These are phyloP conservation scores for Protophormia terraenovae DNA, from an alignment of 2,888 invertebrate species.

Conservation along the genomic window DNA sequence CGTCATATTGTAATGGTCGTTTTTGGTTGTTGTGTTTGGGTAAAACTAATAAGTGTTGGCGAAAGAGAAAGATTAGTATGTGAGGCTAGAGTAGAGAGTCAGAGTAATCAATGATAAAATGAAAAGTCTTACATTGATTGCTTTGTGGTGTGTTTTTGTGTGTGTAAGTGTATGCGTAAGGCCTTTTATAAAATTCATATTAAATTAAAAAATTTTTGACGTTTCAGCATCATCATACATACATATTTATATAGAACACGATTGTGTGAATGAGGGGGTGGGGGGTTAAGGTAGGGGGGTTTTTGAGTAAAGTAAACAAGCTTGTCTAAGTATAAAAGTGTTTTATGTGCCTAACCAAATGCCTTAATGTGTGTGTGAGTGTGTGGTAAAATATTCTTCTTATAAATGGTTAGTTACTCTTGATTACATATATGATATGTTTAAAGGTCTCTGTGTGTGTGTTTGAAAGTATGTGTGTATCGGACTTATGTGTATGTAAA, in stretches of 20 bases:
- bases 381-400: slow-evolving; percentile 25
- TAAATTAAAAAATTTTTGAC: slow-evolving; percentile 63
- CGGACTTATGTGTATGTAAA: slow-evolving; percentile 31
- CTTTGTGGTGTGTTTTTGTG: slow-evolving; percentile 49
- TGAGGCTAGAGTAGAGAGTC: neutral
- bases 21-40: neutral
- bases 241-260: too few species aligned
- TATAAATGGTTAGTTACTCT: slow-evolving; percentile 56
- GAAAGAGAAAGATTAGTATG: neutral
- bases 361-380: too few species aligned
- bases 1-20: slow-evolving; percentile 34
- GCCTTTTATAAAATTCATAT: slow-evolving; percentile 65
- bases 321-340: slow-evolving; percentile 25
- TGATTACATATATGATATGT: slow-evolving; percentile 36
- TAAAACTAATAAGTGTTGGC: neutral
- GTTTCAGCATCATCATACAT: slow-evolving; percentile 23
- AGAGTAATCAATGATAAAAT: slow-evolving; percentile 23
- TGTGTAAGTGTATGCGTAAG: slow-evolving; percentile 33
- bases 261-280: too few species aligned
- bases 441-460: too few species aligned
- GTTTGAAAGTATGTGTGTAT: slow-evolving; percentile 13
- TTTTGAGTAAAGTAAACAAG: neutral
- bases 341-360: too few species aligned
- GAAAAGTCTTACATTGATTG: slow-evolving; percentile 63
- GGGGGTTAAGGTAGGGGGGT: too few species aligned